These are phyloP conservation scores for Limnodromus scolopaceus DNA, from an alignment of 2,797 vertebrate genomes.

Conservation along the genomic window DNA sequence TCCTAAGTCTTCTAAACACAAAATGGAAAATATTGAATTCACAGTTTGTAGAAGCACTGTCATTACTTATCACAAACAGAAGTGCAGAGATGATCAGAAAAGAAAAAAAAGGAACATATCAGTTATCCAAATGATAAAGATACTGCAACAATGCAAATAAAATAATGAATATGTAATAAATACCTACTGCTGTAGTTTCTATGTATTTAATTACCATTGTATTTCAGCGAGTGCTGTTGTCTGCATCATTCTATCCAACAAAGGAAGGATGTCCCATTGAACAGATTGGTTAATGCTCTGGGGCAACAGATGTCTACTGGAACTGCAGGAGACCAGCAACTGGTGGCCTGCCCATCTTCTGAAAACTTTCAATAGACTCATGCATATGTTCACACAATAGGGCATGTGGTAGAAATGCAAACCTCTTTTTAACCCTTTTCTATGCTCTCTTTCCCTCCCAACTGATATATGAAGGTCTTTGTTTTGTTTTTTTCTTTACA, in stretches of 20 bases:
- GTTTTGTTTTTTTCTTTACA: slow-evolving; percentile 33
- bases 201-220: slow-evolving; percentile 84
- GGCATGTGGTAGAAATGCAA: slow-evolving; percentile 84
- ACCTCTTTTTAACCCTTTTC: slow-evolving; percentile 82
- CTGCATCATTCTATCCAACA: slow-evolving; percentile 78
- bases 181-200: slow-evolving; percentile 75
- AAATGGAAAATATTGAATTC: slow-evolving; percentile 10
- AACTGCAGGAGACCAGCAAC: slow-evolving; percentile 92
- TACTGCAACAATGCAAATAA: slow-evolving; percentile 76
- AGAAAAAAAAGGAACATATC: neutral
- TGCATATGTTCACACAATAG: slow-evolving; percentile 89
- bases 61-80: slow-evolving; percentile 42
- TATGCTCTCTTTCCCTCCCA: slow-evolving; percentile 60
- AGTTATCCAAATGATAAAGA: slow-evolving; percentile 51
- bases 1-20: neutral
- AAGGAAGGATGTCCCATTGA: slow-evolving; percentile 84
- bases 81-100: slow-evolving; percentile 11
- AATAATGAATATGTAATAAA: slow-evolving; percentile 87
- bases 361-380: slow-evolving; percentile 87
- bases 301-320: slow-evolving; percentile 94
- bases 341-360: slow-evolving; percentile 87
- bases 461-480: slow-evolving; percentile 72
- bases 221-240: slow-evolving; percentile 78
- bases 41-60: slow-evolving; percentile 19
- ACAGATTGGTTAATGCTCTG: slow-evolving; percentile 84